Percentiles rank a stretch among this genome's conserved stretches.
phyloP scores from a whole-genome alignment of 2,797 vertebrate genomes.

The Dendrocincla tyrannina region DNA sequence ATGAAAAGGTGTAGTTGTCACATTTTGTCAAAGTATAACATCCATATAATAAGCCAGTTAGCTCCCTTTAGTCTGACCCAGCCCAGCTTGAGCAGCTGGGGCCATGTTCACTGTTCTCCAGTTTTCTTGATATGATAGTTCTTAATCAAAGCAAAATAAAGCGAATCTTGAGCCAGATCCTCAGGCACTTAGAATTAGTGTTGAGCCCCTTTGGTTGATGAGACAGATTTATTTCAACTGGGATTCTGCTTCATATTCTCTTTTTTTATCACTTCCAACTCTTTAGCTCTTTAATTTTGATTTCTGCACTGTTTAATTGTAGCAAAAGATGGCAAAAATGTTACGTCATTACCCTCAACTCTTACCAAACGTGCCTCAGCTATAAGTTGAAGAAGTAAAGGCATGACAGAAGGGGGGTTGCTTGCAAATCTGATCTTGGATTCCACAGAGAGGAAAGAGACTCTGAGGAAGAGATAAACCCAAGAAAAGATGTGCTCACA shows the following conservation, averaged over 20 bases:
- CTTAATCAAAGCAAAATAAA: slow-evolving; percentile 31
- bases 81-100: not conserved
- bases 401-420: not conserved
- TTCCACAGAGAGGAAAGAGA: not conserved
- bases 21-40: slow-evolving; percentile 57
- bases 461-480: not conserved
- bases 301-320: not conserved
- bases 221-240: not conserved
- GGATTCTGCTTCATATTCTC: not conserved
- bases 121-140: not conserved
- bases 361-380: not conserved
- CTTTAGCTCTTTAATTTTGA: not conserved
- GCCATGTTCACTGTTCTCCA: not conserved
- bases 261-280: not conserved
- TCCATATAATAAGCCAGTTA: slow-evolving; percentile 48
- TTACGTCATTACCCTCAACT: not conserved
- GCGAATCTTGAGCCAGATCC: not conserved
- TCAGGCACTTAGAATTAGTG: not conserved
- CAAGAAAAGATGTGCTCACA: not conserved
- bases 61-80: slow-evolving; percentile 9
- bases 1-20: slow-evolving; percentile 69
- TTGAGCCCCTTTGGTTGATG: not conserved
- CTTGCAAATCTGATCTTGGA: not conserved
- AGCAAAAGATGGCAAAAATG: not conserved
- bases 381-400: not conserved